These are phyloP conservation scores for Drosophila arizonae DNA, from an alignment of 1,140 invertebrate genomes.

Conservation along the genomic window DNA sequence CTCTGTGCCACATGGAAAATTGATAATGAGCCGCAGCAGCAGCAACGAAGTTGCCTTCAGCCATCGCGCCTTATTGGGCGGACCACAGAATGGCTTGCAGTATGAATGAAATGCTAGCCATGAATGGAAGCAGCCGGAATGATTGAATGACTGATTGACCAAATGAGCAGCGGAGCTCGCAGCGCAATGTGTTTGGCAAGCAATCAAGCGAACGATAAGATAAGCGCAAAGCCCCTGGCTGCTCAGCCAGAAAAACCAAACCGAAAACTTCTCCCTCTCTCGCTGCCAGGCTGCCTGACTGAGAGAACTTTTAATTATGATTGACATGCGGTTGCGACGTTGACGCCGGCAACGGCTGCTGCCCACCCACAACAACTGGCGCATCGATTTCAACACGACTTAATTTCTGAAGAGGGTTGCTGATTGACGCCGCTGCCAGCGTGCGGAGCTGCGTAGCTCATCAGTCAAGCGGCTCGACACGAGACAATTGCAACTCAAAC, in stretches of 20 bases:
- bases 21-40: conserved; percentile 63
- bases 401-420: conserved; percentile 79
- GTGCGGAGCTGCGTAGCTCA: conserved; percentile 66
- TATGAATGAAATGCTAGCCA: conserved; percentile 43
- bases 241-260: conserved; percentile 15
- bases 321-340: conserved; percentile 70
- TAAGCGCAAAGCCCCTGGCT: conserved; percentile 49
- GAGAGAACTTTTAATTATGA: conserved; percentile 77
- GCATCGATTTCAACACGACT: conserved; percentile 79
- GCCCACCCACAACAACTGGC: conserved; percentile 49
- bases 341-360: conserved; percentile 21
- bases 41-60: neutral
- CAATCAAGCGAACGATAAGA: conserved; percentile 76
- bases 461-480: conserved; percentile 66
- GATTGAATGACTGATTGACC: conserved; percentile 29
- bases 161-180: conserved; percentile 25
- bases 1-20: conserved; percentile 65
- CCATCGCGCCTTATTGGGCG: conserved; percentile 60
- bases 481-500: conserved; percentile 70
- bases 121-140: conserved; percentile 35
- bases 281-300: neutral
- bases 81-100: conserved; percentile 28
- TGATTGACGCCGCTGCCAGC: conserved; percentile 53
- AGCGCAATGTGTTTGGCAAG: conserved; percentile 40
- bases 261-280: neutral